A percentile compares a stretch with the other conserved stretches of the same genome.
Evolutionary conservation across 1,140 invertebrate species (phyloP).

Genomic region (Sminthurides bifidus): DNA sequence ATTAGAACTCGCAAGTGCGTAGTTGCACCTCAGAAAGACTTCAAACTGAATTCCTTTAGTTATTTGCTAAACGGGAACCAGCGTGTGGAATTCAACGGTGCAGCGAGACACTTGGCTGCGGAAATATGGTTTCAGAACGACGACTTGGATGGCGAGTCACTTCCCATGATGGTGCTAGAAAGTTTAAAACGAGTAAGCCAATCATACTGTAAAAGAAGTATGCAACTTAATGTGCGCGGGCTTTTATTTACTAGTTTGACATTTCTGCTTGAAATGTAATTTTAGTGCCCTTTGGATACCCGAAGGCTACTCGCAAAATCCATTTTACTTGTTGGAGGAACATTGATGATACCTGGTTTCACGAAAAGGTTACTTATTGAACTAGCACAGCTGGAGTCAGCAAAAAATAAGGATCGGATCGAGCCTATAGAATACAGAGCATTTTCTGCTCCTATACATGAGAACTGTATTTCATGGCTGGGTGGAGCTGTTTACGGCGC

Average conservation of each 20-base stretch:
- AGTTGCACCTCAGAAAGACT: conserved; percentile 46
- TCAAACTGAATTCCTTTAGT: too few species aligned
- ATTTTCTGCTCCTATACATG: conserved; percentile 53
- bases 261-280: background rate
- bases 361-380: conserved; percentile 59
- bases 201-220: conserved; percentile 5
- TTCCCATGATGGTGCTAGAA: conserved; percentile 73
- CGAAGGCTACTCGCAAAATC: conserved; percentile 60
- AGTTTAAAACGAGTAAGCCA: conserved; percentile 51
- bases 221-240: background rate
- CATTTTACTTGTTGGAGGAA: conserved; percentile 73
- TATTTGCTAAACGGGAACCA: conserved; percentile 56
- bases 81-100: conserved; percentile 53
- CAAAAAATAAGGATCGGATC: conserved; percentile 52
- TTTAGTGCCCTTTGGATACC: conserved; percentile 63
- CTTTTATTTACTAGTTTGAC: background rate
- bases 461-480: conserved; percentile 71
- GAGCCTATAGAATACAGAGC: conserved; percentile 18
- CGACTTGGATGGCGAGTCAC: conserved; percentile 59
- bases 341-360: conserved; percentile 66
- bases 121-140: conserved; percentile 76
- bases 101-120: conserved; percentile 58
- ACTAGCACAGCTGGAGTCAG: conserved; percentile 55
- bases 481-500: conserved; percentile 69
- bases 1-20: conserved; percentile 64